A percentile compares a stretch with the other conserved stretches of the same genome.
These are phyloP conservation scores for Chunga burmeisteri DNA, from an alignment of 2,113 vertebrate species.

Conservation along the genomic window DNA sequence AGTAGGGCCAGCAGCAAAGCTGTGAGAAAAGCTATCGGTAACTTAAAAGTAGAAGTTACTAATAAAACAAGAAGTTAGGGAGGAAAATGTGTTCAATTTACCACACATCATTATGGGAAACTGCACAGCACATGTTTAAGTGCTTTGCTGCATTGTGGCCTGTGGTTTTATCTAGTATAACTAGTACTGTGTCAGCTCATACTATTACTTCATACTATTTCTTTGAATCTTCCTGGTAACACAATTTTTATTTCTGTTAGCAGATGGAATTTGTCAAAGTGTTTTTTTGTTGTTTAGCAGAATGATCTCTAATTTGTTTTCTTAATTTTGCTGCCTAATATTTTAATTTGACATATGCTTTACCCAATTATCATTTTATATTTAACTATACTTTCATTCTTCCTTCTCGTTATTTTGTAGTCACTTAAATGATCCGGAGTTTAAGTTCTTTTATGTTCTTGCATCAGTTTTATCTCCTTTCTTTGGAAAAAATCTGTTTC, in stretches of 20 bases:
- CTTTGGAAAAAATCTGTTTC: neutral
- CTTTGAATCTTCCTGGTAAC: neutral
- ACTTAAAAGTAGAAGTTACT: neutral
- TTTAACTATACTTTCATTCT: neutral
- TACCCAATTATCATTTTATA: neutral
- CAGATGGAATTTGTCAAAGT: neutral
- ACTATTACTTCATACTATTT: neutral
- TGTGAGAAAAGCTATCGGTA: neutral
- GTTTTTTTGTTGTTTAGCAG: neutral
- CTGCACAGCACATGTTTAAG: neutral
- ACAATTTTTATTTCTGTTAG: neutral
- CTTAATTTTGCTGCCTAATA: neutral
- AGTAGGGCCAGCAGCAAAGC: neutral
- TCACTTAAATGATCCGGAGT: neutral
- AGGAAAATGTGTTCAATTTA: neutral
- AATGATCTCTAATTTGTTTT: neutral
- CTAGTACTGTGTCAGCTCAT: neutral
- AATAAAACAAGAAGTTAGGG: neutral
- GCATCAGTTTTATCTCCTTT: neutral
- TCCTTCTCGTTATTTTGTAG: neutral
- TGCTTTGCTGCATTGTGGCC: neutral
- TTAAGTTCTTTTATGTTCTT: neutral
- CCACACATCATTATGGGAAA: neutral
- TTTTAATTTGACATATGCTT: neutral
- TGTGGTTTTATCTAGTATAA: neutral